Evolutionary conservation across 1,140 invertebrate genomes (phyloP), one percentile per base, ranked within the genome.

Genomic region (Dinoponera quadriceps): DNA sequence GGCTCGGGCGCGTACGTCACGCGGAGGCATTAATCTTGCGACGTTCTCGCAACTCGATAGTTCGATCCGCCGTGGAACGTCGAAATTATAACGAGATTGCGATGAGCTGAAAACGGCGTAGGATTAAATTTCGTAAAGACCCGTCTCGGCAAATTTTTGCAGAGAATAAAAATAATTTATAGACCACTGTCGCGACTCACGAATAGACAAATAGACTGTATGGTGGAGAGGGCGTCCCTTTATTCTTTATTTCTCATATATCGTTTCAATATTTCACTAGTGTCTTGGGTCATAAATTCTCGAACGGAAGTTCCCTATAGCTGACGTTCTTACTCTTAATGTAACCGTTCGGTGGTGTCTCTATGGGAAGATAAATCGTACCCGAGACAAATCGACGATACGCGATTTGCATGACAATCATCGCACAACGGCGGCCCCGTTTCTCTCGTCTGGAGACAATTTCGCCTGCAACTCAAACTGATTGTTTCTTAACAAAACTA

Each of bases 351-450:
- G 54, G 5, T 20, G 48, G 11, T 25, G 38, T 77, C 48, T 66
- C 48, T 66, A 65, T 54, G 13, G 20, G 3, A 66, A 66, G 20
- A 77, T 54, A 49, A 48, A 77, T 77, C 29, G 27, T 25, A 54
- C 33, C 29, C 60, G 51, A 75, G 44, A 74, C 13, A 18, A 54
- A 77, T 51, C 44, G 48, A 54, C 27, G 54, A 20, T 55, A 38
- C 62, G 48, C 27, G 60, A 54, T 66, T 49, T 77, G 74, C 60
- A 77, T 66, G 48, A 66, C 48, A 55, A 77, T 44, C 33, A 22
- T 66, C 63, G 25, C 18, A n/a, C 16, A 65, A 14, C 4, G 66
- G 29, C 55, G 27, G n/a, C 22, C 55, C 20, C 25, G 16, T 9
- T 54, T 77, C 38, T 18, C 16, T 77, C 48, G 4, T 27, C 54